These are phyloP conservation scores for Erythrolamprus reginae DNA, from an alignment of 2,113 vertebrate genomes.

Conservation along the genomic window DNA sequence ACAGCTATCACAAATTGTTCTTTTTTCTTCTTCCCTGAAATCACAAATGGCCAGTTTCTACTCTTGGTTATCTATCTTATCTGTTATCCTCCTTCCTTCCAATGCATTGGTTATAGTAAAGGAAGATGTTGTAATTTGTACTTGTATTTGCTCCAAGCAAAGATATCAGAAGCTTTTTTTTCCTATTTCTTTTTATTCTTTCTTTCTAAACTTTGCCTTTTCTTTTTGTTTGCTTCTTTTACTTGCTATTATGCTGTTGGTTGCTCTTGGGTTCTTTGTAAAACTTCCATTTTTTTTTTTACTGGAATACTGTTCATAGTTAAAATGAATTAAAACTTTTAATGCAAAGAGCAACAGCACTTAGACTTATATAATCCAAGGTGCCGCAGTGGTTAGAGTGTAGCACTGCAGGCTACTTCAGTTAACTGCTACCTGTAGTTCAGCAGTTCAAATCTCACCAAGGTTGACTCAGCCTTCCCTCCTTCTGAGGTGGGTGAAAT, in stretches of 20 bases:
- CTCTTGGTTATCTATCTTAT: background rate
- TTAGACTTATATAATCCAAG: no score
- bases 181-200: background rate
- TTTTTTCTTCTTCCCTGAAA: background rate
- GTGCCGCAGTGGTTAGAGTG: no score
- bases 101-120: background rate
- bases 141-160: background rate
- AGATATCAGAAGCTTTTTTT: background rate
- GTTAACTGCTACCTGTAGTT: no score
- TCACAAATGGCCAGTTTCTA: background rate
- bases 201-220: background rate
- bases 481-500: no score
- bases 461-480: no score
- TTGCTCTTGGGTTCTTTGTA: background rate
- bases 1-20: background rate
- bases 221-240: background rate
- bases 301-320: background rate
- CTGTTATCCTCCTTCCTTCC: background rate
- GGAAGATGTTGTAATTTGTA: background rate
- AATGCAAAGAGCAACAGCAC: no score
- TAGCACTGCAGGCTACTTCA: no score
- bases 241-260: background rate
- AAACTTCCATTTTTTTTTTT: background rate
- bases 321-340: background rate
- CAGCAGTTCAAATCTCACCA: no score